Conservation (phyloP, 1,140 invertebrate genomes). For the Ladona fulva region DNA sequence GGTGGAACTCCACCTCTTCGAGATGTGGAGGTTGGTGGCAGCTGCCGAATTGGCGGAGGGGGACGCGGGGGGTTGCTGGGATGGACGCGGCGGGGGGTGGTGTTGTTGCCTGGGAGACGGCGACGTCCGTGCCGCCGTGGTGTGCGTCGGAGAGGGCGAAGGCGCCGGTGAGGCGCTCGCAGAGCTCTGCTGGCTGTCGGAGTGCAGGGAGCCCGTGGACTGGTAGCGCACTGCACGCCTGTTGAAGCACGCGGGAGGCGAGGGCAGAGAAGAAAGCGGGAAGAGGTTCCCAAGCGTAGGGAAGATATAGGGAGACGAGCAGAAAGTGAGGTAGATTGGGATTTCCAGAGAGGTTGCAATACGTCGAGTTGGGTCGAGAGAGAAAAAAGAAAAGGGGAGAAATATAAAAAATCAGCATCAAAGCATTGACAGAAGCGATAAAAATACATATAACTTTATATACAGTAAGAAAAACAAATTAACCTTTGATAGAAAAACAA, state of each 20-base stretch:
- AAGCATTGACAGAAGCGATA: too few relatives aligned
- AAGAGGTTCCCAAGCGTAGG: too few relatives aligned
- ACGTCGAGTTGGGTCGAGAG: not conserved
- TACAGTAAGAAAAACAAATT: too few relatives aligned
- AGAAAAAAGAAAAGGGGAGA: too few relatives aligned
- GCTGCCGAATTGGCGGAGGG: constrained; percentile 32
- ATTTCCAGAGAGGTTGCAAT: not conserved
- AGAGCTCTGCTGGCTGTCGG: constrained; percentile 66
- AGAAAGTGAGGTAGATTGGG: not conserved
- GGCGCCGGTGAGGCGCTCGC: constrained; percentile 72
- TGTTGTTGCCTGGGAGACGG: constrained; percentile 16
- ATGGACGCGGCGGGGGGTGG: constrained; percentile 26
- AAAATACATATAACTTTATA: too few relatives aligned
- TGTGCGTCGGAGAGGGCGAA: constrained; percentile 68
- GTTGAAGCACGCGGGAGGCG: too few relatives aligned
- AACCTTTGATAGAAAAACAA: too few relatives aligned
- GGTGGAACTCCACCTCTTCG: constrained; percentile 75
- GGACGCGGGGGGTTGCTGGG: constrained; percentile 19
- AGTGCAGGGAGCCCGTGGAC: constrained; percentile 74
- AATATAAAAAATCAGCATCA: too few relatives aligned
- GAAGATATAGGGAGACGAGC: not conserved
- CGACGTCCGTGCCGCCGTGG: constrained; percentile 35
- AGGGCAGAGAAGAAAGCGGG: not conserved
- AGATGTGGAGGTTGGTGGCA: constrained; percentile 36
- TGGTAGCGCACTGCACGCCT: constrained; percentile 71